A percentile compares a stretch with the other conserved stretches of the same genome.
Conservation (phyloP, 2,797 vertebrate species). For the Varecia variegata region DNA sequence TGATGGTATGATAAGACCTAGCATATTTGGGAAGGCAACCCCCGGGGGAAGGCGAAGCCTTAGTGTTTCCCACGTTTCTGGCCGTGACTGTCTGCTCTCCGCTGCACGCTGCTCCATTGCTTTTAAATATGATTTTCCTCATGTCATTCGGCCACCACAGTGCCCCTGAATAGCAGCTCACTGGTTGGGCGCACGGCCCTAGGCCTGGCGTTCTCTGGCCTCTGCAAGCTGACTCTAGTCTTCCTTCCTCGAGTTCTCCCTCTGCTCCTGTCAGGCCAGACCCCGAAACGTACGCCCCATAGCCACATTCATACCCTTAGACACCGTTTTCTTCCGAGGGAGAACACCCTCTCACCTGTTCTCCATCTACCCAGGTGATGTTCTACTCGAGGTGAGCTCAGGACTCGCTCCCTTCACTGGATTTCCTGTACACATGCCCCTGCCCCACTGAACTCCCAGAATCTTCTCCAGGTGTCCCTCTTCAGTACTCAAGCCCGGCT, state of each 20-base stretch:
- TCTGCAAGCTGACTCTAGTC: not conserved
- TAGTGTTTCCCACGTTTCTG: not conserved
- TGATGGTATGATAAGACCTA: not conserved
- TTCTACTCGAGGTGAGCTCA: not conserved
- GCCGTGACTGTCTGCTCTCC: not conserved
- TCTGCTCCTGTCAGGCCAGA: not conserved
- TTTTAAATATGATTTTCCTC: not conserved
- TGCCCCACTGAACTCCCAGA: too few species aligned
- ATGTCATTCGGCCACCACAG: accelerated
- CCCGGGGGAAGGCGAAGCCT: not conserved
- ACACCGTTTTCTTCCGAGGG: not conserved
- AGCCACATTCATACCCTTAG: not conserved
- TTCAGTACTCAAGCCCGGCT: accelerated
- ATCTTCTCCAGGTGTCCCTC: not conserved
- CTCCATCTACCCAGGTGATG: not conserved
- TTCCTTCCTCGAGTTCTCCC: not conserved
- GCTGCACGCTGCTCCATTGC: not conserved
- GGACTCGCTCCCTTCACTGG: not conserved
- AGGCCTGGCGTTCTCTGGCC: accelerated
- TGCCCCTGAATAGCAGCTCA: not conserved
- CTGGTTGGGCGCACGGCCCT: not conserved
- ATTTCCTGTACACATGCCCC: not conserved
- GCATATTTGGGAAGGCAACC: not conserved
- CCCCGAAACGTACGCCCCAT: accelerated
- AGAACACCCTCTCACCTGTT: not conserved